Evolutionary conservation across 2,113 vertebrate species (phyloP), one percentile per base, ranked within the genome.

Genomic region (Syngnathus typhle): DNA sequence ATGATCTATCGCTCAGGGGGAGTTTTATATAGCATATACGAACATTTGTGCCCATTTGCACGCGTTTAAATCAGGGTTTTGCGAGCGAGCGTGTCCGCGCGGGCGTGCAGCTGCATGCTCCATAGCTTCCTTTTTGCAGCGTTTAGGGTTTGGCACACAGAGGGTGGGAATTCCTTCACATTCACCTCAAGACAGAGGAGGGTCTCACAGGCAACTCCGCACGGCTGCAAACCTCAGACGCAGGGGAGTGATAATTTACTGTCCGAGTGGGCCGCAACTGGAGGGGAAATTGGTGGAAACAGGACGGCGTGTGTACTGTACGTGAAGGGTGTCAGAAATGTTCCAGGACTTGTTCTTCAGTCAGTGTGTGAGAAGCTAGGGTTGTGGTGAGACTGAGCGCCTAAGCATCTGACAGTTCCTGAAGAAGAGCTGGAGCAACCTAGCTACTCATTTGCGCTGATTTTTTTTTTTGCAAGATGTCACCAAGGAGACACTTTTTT

Each of bases 41-140:
- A 82, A 76, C 84, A 84, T 85, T 84, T 82, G 81, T 84, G 80
- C 80, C 80, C 81, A 82, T 87, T 82, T 84, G 74, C 73, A 76
- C 73, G 77, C 58, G 76, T 79, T 83, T 84, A 84, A 85, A 85
- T 86, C 78, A 77, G 77, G 79, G 84, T 85, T 85, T 62, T 87
- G 83, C 68, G 72, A 76, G 79, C 68, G 71, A 85, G 76, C 78
- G 65, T 73, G 69, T 85, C 78, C 80, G 77, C 72, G 56, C 64
- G 71, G 79, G 78, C 63, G 73, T 85, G 82, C 78, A 80, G 81
- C 84, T 70, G 84, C 81, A 71, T 70, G 84, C 84, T 74, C 76
- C 76, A 54, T 69, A 37, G 74, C 76, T 60, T 63, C n/a, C 21
- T 71, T 61, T 51, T 36, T 65, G 46, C 56, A 60, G 71, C 69